These are phyloP conservation scores for Corythornis madagascariensis DNA, from an alignment of 2,113 vertebrate genomes.

Conservation along the genomic window DNA sequence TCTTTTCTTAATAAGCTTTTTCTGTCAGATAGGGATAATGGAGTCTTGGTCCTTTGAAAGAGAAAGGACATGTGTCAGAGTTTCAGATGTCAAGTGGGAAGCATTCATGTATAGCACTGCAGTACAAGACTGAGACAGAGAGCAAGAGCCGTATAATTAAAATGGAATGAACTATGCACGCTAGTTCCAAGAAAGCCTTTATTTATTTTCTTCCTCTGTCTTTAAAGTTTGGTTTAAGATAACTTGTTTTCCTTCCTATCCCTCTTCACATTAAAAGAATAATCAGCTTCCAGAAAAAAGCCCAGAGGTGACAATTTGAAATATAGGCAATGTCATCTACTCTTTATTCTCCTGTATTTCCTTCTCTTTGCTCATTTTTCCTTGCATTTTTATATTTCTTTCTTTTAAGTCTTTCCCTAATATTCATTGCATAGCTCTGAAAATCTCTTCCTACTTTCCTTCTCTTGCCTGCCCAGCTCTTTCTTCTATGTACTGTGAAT, in stretches of 20 bases:
- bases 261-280: not conserved
- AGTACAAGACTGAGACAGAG: not conserved
- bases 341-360: not conserved
- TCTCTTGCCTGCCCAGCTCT: not conserved
- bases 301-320: not conserved
- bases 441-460: not conserved
- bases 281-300: not conserved
- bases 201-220: not conserved
- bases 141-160: not conserved
- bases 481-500: not conserved
- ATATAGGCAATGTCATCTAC: not conserved
- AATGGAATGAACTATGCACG: not conserved
- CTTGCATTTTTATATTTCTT: not conserved
- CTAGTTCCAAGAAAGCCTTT: not conserved
- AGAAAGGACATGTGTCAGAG: not conserved
- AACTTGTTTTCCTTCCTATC: not conserved
- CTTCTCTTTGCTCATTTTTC: not conserved
- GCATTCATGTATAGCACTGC: fast-evolving
- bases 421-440: not conserved
- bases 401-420: not conserved
- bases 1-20: not conserved
- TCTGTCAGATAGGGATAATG: not conserved
- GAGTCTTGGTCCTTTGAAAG: not conserved
- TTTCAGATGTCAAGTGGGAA: not conserved
- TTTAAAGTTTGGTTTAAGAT: not conserved